A percentile compares a stretch with the other conserved stretches of the same genome.
Evolutionary conservation across 2,888 invertebrate species (phyloP).

Genomic region (Matsumyia berberina): DNA sequence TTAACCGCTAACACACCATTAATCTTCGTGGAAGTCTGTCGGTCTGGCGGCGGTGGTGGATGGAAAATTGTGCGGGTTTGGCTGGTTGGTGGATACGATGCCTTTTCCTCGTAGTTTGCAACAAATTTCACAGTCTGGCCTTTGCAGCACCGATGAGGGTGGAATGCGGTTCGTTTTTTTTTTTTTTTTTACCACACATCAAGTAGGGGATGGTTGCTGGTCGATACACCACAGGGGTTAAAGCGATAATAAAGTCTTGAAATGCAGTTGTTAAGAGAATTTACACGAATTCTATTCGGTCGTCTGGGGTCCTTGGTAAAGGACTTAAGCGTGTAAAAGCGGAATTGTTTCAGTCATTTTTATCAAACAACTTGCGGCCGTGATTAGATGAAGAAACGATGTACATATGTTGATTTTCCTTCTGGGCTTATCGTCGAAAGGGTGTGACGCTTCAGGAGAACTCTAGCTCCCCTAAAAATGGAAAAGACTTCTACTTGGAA

Average conservation of each 20-base stretch:
- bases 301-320: too few relatives aligned
- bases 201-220: constrained; percentile 49
- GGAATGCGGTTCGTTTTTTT: constrained; percentile 16
- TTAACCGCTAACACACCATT: constrained; percentile 76
- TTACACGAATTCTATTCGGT: too few relatives aligned
- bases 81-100: constrained; percentile 12
- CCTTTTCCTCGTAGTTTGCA: constrained; percentile 39
- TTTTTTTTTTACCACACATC: constrained; percentile 22
- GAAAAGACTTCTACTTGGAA: too few relatives aligned
- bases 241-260: constrained; percentile 41
- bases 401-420: too few relatives aligned
- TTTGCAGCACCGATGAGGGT: constrained; percentile 8
- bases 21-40: constrained; percentile 67
- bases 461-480: too few relatives aligned
- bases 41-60: constrained; percentile 1
- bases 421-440: too few relatives aligned
- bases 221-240: constrained; percentile 25
- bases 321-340: too few relatives aligned
- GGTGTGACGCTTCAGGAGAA: too few relatives aligned
- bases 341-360: too few relatives aligned
- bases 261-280: constrained; percentile 32
- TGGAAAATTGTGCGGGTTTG: constrained; percentile 21
- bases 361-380: too few relatives aligned
- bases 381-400: too few relatives aligned
- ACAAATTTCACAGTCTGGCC: constrained; percentile 43